Evolutionary conservation across 1,140 invertebrate species (phyloP).

Genomic region (Drosophila equinoxialis): DNA sequence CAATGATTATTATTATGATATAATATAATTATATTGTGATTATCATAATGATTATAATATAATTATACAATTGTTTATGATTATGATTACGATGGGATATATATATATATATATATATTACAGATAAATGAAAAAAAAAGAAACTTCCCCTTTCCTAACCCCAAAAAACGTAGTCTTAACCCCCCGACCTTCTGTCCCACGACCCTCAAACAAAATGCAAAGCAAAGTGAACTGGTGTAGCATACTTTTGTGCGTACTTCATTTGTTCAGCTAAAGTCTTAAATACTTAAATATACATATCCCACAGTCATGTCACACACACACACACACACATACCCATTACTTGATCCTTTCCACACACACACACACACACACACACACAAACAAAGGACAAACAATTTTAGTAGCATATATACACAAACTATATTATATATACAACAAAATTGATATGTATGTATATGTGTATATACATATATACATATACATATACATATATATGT

Average conservation of each 20-base stretch:
- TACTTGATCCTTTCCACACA: slow-evolving; percentile 7
- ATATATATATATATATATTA: background rate
- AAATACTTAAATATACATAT: slow-evolving; percentile 48
- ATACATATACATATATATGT: slow-evolving; percentile 8
- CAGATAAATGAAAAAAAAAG: too few relatives aligned
- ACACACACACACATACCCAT: slow-evolving; percentile 8
- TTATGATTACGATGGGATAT: slow-evolving; percentile 13
- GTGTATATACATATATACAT: background rate
- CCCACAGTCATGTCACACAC: slow-evolving; percentile 22
- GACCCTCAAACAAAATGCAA: slow-evolving; percentile 14
- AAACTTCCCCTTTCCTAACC: too few relatives aligned
- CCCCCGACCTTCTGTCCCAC: background rate
- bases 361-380: background rate
- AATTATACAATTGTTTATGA: slow-evolving; percentile 5
- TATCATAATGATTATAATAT: background rate
- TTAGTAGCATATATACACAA: slow-evolving; percentile 27
- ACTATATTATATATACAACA: slow-evolving; percentile 47
- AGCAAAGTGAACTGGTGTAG: slow-evolving; percentile 69
- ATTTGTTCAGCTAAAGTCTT: background rate
- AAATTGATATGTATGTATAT: slow-evolving; percentile 57
- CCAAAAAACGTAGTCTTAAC: slow-evolving; percentile 10
- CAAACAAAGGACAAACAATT: background rate
- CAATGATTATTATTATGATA: slow-evolving; percentile 2
- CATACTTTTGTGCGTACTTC: slow-evolving; percentile 58
- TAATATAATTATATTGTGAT: slow-evolving; percentile 13